phyloP scores from a whole-genome alignment of 2,888 invertebrate species.

The Heliconius charithonia region DNA sequence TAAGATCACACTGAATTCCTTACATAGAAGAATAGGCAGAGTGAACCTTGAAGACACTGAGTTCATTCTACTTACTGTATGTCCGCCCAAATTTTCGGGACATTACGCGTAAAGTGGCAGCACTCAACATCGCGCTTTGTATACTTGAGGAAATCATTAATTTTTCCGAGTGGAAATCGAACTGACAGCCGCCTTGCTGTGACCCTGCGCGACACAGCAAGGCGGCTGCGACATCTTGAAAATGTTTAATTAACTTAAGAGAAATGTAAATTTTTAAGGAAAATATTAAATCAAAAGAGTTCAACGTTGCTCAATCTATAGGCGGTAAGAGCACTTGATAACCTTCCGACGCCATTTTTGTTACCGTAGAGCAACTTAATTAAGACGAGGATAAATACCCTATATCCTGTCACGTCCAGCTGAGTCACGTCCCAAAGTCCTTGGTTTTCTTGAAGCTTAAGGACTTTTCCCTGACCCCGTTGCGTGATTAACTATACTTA shows the following conservation, averaged over 20 bases:
- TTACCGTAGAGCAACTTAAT: constrained; percentile 35
- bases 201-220: too few species aligned
- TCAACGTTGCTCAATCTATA: constrained; percentile 31
- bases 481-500: constrained; percentile 37
- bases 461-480: constrained; percentile 65
- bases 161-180: not conserved
- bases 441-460: constrained; percentile 45
- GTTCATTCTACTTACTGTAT: not conserved
- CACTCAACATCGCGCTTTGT: not conserved
- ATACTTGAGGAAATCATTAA: not conserved
- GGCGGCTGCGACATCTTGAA: not conserved
- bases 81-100: not conserved
- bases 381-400: constrained; percentile 53
- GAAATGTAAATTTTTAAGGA: constrained; percentile 2
- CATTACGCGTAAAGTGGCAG: not conserved
- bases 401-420: constrained; percentile 45
- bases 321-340: constrained; percentile 18
- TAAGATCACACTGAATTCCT: too few species aligned
- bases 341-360: constrained; percentile 32
- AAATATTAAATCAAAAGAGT: constrained; percentile 17
- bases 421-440: constrained; percentile 50
- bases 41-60: not conserved
- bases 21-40: too few species aligned
- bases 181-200: too few species aligned
- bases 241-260: not conserved